Conservation (phyloP, 2,113 vertebrate species). For the Menidia beryllina region DNA sequence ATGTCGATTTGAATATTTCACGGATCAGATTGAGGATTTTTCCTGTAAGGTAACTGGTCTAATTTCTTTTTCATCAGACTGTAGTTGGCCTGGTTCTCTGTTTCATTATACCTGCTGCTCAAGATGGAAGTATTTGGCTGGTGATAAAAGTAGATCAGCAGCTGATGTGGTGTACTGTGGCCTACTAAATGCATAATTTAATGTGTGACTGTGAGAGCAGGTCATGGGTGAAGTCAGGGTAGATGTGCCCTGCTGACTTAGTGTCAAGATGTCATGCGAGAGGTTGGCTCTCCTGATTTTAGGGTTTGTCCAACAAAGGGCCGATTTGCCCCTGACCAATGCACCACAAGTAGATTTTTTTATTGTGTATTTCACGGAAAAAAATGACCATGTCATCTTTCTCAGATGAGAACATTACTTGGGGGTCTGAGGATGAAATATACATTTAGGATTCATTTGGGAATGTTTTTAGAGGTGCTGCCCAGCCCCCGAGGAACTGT, state of each 20-base stretch:
- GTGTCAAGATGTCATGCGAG: background rate
- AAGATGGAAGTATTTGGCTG: constrained; percentile 40
- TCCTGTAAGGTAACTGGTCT: constrained; percentile 27
- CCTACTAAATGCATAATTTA: constrained; percentile 7
- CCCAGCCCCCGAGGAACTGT: background rate
- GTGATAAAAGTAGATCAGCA: constrained; percentile 26
- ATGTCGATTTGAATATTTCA: background rate
- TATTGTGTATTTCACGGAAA: background rate
- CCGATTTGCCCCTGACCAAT: no score
- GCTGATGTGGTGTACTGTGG: constrained; percentile 17
- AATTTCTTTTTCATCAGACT: constrained; percentile 41
- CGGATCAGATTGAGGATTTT: constrained; percentile 10
- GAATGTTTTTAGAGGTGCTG: background rate
- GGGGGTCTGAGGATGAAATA: no score
- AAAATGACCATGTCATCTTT: background rate
- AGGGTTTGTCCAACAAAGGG: background rate
- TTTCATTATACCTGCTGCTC: constrained; percentile 17
- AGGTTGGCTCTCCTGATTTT: background rate
- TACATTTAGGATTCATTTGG: background rate
- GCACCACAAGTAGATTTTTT: no score
- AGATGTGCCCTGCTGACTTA: constrained; percentile 3
- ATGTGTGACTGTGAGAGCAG: constrained; percentile 3
- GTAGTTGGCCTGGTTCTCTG: constrained; percentile 57
- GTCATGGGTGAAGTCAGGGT: constrained; percentile 1
- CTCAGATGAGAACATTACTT: background rate